Evolutionary conservation across 2,797 vertebrate genomes (phyloP), one percentile per base, ranked within the genome.

Genomic region (Menidia menidia): DNA sequence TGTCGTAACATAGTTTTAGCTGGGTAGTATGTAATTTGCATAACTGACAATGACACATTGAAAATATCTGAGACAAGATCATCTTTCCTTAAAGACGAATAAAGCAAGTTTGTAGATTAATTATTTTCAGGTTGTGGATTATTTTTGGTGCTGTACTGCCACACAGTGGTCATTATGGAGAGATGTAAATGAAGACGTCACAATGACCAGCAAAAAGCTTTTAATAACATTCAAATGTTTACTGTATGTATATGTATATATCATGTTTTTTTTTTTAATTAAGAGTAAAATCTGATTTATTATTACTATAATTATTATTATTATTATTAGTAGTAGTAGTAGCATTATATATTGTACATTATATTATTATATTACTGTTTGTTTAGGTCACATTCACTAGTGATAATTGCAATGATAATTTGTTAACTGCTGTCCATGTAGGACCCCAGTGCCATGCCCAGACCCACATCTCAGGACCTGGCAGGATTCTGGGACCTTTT

Each of bases 401-500:
- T 25, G 25, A 25, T 25, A 25, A 25, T 15, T 16, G 19, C 48
- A 52, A 5, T 31, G 15, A 8, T 31, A 32, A 31, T 18, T n/a
- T 15, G 16, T 68, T 31, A 19, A 39, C 6, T 6, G 6, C 15
- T 32, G 6, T 71, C 54, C 55, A 57, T 63, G 48, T 88, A 99
- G 98, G 97, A 99, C 93, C 98, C 98, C 83, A 97, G 97, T 75
- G 98, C 98, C 82, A 98, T 99, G 97, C 98, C 98, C 4, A 94
- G 97, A 88, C 98, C 98, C 77, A 99, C 98, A 25, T 97, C 97
- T 76, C 97, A 99, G 94, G 98, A 99, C 89, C 93, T 99, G 72
- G 98, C 98, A 41, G 98, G 98, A 82, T 99, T 99, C 93, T 99
- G 98, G 98, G 98, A 99, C 91, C 96, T 99, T 89, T 81, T 99